Conservation (phyloP, 2,113 vertebrate genomes). For the Neopipo cinnamomea region DNA sequence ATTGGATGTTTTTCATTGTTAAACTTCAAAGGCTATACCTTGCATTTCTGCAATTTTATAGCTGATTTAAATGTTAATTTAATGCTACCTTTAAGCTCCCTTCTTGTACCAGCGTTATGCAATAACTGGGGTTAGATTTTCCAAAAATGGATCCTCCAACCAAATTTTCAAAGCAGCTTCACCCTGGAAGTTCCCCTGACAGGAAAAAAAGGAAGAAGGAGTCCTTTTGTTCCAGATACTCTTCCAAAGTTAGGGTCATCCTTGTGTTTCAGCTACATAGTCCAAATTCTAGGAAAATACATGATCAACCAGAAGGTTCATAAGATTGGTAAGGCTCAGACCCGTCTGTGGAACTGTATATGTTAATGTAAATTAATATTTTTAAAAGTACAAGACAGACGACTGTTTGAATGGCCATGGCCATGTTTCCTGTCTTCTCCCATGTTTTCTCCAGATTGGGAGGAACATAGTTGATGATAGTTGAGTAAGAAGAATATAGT, state of each 20-base stretch:
- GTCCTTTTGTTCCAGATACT: neutral
- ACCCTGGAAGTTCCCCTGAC: rapidly evolving
- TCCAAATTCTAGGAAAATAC: neutral
- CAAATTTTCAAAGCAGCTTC: neutral
- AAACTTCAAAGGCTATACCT: slow-evolving; percentile 5
- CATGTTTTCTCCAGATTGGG: neutral
- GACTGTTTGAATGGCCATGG: neutral
- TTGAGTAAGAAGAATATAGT: neutral
- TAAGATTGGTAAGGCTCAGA: neutral
- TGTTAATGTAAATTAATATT: neutral
- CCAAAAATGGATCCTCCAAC: neutral
- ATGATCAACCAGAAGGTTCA: neutral
- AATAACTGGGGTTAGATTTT: neutral
- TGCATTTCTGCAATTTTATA: neutral
- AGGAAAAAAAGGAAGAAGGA: neutral
- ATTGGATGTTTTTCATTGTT: neutral
- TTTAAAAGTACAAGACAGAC: neutral
- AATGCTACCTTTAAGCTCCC: neutral
- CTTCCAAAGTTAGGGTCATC: neutral
- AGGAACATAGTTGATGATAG: neutral
- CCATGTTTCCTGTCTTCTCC: neutral
- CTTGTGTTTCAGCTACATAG: neutral
- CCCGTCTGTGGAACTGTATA: neutral
- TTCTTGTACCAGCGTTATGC: neutral
- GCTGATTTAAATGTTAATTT: neutral